Evolutionary conservation across 1,140 invertebrate genomes (phyloP).

Genomic region (Drosophila rhopaloa): DNA sequence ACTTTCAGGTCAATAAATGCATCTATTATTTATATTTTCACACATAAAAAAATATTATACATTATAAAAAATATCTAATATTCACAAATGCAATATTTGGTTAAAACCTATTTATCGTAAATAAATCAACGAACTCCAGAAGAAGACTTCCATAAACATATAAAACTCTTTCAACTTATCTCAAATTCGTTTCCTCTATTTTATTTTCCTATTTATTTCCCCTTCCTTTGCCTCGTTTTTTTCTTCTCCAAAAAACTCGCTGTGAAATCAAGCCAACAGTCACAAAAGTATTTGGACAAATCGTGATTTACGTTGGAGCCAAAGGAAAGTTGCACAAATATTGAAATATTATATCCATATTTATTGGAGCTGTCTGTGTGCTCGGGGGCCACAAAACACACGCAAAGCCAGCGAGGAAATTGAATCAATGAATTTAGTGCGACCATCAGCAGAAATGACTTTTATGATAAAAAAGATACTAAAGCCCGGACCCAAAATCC

Average conservation of each 20-base stretch:
- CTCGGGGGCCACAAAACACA: neutral
- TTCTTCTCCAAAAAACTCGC: slow-evolving; percentile 1
- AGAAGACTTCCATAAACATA: neutral
- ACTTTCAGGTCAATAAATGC: too few species aligned
- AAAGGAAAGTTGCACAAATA: slow-evolving; percentile 63
- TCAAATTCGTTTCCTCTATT: neutral
- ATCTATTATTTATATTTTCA: too few species aligned
- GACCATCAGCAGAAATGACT: slow-evolving; percentile 78
- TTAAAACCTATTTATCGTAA: neutral
- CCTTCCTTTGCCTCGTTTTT: neutral
- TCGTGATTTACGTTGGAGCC: slow-evolving; percentile 62
- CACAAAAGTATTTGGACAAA: slow-evolving; percentile 42
- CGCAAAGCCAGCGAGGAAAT: slow-evolving; percentile 66
- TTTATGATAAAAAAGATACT: slow-evolving; percentile 77
- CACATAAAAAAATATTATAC: too few species aligned
- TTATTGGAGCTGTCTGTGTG: slow-evolving; percentile 45
- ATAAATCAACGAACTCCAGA: neutral
- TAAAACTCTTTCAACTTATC: slow-evolving; percentile 2
- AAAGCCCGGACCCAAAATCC: slow-evolving; percentile 35
- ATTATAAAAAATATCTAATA: too few species aligned
- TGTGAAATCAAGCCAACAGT: slow-evolving; percentile 5
- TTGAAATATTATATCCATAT: slow-evolving; percentile 83
- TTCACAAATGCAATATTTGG: too few species aligned
- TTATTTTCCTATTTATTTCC: slow-evolving; percentile 7
- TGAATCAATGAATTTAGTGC: slow-evolving; percentile 81